These are phyloP conservation scores for Euproctis similis DNA, from an alignment of 2,888 invertebrate species.

Conservation along the genomic window DNA sequence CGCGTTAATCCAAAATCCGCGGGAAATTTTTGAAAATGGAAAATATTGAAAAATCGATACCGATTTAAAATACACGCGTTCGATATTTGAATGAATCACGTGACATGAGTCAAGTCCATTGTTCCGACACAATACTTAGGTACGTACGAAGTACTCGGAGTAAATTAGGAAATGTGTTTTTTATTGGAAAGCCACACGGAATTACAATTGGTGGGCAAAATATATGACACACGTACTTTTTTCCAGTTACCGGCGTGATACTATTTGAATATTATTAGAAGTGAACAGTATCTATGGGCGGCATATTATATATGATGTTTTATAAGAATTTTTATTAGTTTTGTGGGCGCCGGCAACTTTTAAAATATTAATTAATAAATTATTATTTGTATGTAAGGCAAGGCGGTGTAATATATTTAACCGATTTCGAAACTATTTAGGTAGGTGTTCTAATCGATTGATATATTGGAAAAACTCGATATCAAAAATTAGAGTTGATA, in stretches of 20 bases:
- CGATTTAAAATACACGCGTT: constrained; percentile 32
- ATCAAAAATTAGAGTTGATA: too few relatives aligned
- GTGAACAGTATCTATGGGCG: constrained; percentile 23
- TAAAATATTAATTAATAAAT: constrained; percentile 17
- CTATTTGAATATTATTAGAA: constrained; percentile 42
- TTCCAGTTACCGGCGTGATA: constrained; percentile 59
- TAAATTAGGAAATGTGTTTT: constrained; percentile 74
- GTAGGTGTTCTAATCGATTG: too few relatives aligned
- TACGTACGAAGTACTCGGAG: constrained; percentile 42
- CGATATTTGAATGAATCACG: constrained; percentile 66
- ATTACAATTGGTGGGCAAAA: constrained; percentile 56
- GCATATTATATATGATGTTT: too few relatives aligned
- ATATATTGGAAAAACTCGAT: too few relatives aligned
- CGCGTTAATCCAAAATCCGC: background rate
- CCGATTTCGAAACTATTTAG: too few relatives aligned
- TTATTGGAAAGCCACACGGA: constrained; percentile 64
- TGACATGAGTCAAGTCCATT: constrained; percentile 66
- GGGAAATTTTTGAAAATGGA: constrained; percentile 21
- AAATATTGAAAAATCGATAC: constrained; percentile 21
- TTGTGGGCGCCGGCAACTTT: constrained; percentile 13
- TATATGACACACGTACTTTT: constrained; percentile 50
- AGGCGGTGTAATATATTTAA: too few relatives aligned
- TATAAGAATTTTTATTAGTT: too few relatives aligned
- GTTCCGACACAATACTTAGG: constrained; percentile 59
- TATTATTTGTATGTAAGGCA: too few relatives aligned